These are phyloP conservation scores for Poecilia wingei DNA, from an alignment of 2,797 vertebrate genomes.

Conservation along the genomic window DNA sequence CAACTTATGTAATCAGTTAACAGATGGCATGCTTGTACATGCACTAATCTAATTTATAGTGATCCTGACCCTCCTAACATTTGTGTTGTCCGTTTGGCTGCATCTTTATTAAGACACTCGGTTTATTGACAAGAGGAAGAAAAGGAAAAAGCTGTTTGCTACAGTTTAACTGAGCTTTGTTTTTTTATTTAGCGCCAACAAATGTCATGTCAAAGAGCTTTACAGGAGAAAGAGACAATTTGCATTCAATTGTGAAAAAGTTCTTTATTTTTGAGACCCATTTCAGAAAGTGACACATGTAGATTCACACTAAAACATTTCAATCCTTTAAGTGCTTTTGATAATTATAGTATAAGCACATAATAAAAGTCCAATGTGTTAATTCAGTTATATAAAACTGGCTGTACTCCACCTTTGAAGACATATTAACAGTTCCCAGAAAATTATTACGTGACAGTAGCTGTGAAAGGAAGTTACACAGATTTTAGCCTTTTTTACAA, in stretches of 20 bases:
- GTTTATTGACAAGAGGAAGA: neutral
- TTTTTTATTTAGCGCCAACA: neutral
- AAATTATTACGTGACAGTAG: neutral
- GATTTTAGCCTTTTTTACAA: no score
- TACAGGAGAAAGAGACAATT: neutral
- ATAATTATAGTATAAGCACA: neutral
- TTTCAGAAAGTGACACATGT: neutral
- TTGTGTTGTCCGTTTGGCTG: neutral
- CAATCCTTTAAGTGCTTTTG: neutral
- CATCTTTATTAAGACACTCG: neutral
- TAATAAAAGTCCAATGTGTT: neutral
- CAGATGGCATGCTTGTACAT: neutral
- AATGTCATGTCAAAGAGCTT: neutral
- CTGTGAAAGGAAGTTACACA: neutral
- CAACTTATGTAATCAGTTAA: constrained; percentile 4
- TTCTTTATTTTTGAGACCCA: neutral
- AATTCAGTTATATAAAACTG: neutral
- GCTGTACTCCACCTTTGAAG: neutral
- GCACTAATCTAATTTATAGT: neutral
- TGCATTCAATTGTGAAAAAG: neutral
- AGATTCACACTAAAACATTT: neutral
- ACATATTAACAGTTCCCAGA: neutral
- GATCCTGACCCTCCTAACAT: neutral
- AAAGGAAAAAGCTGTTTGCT: neutral
- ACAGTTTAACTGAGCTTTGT: neutral